Evolutionary conservation across 2,113 vertebrate species (phyloP).

Genomic region (Zootoca vivipara): DNA sequence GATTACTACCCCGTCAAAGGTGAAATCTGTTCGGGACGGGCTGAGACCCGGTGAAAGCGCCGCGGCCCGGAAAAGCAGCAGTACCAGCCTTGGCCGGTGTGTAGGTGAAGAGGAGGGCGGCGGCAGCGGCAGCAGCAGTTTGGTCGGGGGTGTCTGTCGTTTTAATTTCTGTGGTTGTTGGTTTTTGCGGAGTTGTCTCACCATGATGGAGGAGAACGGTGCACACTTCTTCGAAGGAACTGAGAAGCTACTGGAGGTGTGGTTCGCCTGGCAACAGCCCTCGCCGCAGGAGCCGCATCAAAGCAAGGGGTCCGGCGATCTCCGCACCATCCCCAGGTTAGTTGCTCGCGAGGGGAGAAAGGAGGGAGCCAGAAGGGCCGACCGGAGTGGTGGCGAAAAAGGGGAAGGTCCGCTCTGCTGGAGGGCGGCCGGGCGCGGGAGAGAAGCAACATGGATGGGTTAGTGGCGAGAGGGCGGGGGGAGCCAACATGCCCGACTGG

Average conservation of each 20-base stretch:
- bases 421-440: background rate
- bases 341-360: background rate
- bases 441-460: background rate
- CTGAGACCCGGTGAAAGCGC: constrained; percentile 51
- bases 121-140: constrained; percentile 74
- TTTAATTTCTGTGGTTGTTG: constrained; percentile 86
- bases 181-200: constrained; percentile 90
- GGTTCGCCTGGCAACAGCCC: constrained; percentile 92
- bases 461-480: background rate
- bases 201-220: constrained; percentile 92
- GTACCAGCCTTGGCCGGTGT: constrained; percentile 36
- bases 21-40: constrained; percentile 59
- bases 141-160: constrained; percentile 65
- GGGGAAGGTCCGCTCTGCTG: background rate
- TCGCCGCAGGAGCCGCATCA: constrained; percentile 88
- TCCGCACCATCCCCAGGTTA: constrained; percentile 95
- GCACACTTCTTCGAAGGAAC: constrained; percentile 99
- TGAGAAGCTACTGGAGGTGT: constrained; percentile 98
- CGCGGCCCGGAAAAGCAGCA: constrained; percentile 53
- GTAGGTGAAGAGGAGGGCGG: constrained; percentile 42
- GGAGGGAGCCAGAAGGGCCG: background rate
- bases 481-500: background rate
- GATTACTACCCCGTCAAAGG: constrained; percentile 48
- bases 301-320: constrained; percentile 93
- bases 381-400: background rate